Conservation (phyloP, 2,797 vertebrate genomes). For the Enteromius trimaculatus region DNA sequence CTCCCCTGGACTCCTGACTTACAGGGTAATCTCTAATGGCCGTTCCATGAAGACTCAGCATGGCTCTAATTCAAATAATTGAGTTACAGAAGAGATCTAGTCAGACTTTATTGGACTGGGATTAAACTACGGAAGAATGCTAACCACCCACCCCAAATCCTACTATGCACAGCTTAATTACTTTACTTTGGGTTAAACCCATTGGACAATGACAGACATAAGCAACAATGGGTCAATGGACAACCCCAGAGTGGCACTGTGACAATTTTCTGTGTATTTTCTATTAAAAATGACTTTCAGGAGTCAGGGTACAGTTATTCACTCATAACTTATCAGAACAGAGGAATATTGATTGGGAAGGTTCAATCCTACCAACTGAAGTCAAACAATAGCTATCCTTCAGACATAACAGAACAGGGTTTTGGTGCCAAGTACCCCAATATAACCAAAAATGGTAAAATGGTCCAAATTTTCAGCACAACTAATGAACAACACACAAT, state of each 20-base stretch:
- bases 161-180: conserved; percentile 49
- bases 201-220: conserved; percentile 9
- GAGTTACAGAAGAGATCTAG: conserved; percentile 65
- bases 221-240: neutral
- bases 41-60: conserved; percentile 58
- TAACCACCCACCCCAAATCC: conserved; percentile 37
- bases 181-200: conserved; percentile 36
- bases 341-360: neutral
- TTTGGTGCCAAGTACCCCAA: neutral
- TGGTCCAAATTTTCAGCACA: too few relatives aligned
- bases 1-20: conserved; percentile 53
- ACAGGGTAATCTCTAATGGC: conserved; percentile 32
- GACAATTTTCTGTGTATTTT: neutral
- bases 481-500: too few relatives aligned
- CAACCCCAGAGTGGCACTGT: neutral
- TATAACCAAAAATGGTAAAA: neutral
- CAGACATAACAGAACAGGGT: neutral
- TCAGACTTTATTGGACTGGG: conserved; percentile 62
- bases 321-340: neutral
- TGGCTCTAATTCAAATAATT: conserved; percentile 56
- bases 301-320: conserved; percentile 21
- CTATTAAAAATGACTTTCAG: neutral
- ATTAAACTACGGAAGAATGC: conserved; percentile 67
- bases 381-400: neutral
- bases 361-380: neutral